These are phyloP conservation scores for Helicoverpa zea DNA, from an alignment of 1,140 invertebrate species.

Conservation along the genomic window DNA sequence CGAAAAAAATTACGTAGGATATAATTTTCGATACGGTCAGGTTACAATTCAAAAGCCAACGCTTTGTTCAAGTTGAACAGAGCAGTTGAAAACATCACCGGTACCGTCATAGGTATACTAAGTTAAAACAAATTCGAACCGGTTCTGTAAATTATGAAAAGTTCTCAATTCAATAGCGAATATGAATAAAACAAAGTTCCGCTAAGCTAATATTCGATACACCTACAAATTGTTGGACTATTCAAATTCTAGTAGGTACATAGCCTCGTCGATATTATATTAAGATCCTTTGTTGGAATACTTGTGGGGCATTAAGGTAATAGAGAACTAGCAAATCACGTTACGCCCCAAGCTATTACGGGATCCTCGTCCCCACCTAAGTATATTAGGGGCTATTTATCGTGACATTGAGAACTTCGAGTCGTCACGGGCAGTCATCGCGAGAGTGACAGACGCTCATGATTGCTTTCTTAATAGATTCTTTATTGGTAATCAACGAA, in stretches of 20 bases:
- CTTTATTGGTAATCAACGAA: slow-evolving; percentile 52
- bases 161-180: background rate
- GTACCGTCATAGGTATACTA: too few species aligned
- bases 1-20: too few species aligned
- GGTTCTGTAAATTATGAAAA: background rate
- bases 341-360: slow-evolving; percentile 75
- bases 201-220: slow-evolving; percentile 42
- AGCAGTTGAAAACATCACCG: too few species aligned
- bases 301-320: slow-evolving; percentile 76
- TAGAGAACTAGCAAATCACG: slow-evolving; percentile 74
- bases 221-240: slow-evolving; percentile 54
- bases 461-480: slow-evolving; percentile 64
- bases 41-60: too few species aligned
- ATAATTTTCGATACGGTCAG: too few species aligned
- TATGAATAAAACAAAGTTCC: slow-evolving; percentile 28
- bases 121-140: too few species aligned
- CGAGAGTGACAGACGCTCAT: slow-evolving; percentile 61
- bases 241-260: slow-evolving; percentile 61
- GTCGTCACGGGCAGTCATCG: slow-evolving; percentile 67
- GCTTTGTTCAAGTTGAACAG: too few species aligned
- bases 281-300: slow-evolving; percentile 73
- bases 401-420: slow-evolving; percentile 71
- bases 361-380: slow-evolving; percentile 65
- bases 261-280: slow-evolving; percentile 69
- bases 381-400: slow-evolving; percentile 79